A percentile compares a stretch with the other conserved stretches of the same genome.
phyloP scores from a whole-genome alignment of 37 sponge, comb jelly and placozoan species.

The Eunapius fragilis region DNA sequence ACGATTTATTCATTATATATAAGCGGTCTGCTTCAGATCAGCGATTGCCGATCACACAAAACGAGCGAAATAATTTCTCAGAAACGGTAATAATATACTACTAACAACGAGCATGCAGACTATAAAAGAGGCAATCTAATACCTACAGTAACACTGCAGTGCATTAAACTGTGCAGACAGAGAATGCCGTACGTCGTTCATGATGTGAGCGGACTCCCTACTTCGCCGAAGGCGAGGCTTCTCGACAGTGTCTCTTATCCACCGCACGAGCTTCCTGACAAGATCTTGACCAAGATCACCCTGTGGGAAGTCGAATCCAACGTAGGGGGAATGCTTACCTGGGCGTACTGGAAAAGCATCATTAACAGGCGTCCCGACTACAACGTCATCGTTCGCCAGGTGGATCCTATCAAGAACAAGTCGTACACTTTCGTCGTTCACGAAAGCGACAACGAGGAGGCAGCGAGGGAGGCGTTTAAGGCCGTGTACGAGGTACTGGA shows the following conservation, averaged over 20 bases:
- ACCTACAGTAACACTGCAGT: too few species aligned
- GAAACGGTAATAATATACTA: too few species aligned
- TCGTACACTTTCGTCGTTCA: neutral
- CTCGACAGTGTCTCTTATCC: neutral
- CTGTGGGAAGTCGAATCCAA: neutral
- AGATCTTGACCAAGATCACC: neutral
- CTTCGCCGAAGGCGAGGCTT: neutral
- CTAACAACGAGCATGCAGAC: too few species aligned
- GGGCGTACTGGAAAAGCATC: slow-evolving; percentile 1
- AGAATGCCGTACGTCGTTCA: neutral
- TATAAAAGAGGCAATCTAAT: too few species aligned
- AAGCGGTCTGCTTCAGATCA: too few species aligned
- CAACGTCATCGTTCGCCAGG: slow-evolving; percentile 10
- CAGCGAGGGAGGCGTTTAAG: slow-evolving; percentile 7
- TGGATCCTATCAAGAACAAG: neutral
- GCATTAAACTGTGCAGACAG: too few species aligned
- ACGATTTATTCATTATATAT: too few species aligned
- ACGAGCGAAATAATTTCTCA: too few species aligned
- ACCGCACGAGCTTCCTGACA: neutral
- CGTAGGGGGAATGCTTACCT: neutral
- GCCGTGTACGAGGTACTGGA: neutral
- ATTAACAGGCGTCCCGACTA: neutral
- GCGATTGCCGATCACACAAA: too few species aligned
- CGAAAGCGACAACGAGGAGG: neutral
- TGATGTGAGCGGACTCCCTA: neutral